Conservation (phyloP, 2,113 vertebrate species). For the Phyllostomus hastatus region DNA sequence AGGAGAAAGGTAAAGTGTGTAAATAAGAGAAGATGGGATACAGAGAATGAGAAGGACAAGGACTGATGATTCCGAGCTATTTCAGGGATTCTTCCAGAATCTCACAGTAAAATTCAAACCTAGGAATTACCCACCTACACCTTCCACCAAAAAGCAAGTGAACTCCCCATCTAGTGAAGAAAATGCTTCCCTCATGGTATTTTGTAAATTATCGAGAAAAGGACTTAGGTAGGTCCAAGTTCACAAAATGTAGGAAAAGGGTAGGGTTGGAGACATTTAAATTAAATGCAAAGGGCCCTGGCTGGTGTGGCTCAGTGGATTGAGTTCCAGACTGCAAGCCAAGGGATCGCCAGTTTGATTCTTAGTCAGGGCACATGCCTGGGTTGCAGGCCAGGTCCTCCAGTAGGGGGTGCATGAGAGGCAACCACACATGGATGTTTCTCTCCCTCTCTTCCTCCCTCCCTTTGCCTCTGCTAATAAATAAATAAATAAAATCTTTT, state of each 20-base stretch:
- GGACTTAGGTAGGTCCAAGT: background rate
- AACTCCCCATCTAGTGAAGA: background rate
- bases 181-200: background rate
- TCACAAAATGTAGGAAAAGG: background rate
- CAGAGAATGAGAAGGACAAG: background rate
- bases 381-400: too few relatives aligned
- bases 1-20: background rate
- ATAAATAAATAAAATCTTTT: too few relatives aligned
- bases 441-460: too few relatives aligned
- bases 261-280: background rate
- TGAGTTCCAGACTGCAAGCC: too few relatives aligned
- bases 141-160: background rate
- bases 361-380: too few relatives aligned
- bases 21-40: background rate
- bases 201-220: conserved; percentile 12
- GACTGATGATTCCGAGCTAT: background rate
- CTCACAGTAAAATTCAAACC: background rate
- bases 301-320: too few relatives aligned
- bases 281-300: background rate
- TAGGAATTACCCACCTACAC: background rate
- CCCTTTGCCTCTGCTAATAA: too few relatives aligned
- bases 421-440: too few relatives aligned
- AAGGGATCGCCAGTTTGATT: too few relatives aligned
- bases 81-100: background rate
- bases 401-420: too few relatives aligned